phyloP scores from a whole-genome alignment of 2,113 vertebrate species.

The Callaeas wilsoni region DNA sequence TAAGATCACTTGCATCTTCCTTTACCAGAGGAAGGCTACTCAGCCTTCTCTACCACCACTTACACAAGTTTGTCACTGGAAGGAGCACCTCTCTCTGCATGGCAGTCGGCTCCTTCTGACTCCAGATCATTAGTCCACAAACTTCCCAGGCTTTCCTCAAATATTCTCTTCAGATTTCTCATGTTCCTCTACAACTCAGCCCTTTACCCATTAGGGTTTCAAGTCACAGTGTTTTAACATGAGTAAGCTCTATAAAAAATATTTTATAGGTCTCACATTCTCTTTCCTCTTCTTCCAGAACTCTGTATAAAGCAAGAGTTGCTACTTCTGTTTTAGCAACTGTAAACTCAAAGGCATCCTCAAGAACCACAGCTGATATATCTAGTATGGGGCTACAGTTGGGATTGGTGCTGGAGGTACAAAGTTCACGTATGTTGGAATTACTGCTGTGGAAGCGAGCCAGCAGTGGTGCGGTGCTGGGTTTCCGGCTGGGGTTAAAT shows the following conservation, averaged over 20 bases:
- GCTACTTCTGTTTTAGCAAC: not conserved
- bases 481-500: not conserved
- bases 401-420: too few relatives aligned
- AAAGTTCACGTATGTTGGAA: too few relatives aligned
- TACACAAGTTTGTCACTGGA: not conserved
- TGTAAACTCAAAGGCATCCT: not conserved
- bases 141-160: not conserved
- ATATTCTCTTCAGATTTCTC: not conserved
- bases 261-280: not conserved
- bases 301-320: not conserved
- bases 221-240: accelerated
- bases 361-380: not conserved
- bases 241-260: not conserved
- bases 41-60: not conserved
- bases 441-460: too few relatives aligned
- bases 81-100: not conserved
- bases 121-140: not conserved
- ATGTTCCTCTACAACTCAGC: not conserved
- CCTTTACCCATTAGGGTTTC: not conserved
- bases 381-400: too few relatives aligned
- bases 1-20: not conserved
- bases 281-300: not conserved
- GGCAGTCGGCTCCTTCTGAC: not conserved
- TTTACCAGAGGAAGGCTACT: not conserved
- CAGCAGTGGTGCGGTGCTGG: too few relatives aligned